phyloP scores from a whole-genome alignment of 37 sponge, comb jelly and placozoan species.

The Trichoplax adhaerens region DNA sequence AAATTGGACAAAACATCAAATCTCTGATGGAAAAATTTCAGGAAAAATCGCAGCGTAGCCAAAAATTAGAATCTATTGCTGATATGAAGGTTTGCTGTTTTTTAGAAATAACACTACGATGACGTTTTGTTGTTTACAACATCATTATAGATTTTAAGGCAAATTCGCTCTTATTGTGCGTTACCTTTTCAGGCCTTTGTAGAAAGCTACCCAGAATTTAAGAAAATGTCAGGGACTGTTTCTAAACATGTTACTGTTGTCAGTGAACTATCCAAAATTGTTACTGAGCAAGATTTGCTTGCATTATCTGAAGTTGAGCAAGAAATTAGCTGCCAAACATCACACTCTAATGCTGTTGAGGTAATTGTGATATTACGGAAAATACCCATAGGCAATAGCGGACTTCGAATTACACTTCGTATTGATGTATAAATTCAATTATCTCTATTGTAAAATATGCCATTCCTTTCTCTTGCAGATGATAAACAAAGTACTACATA shows the following conservation, averaged over 20 bases:
- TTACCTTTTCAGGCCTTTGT: slow-evolving; percentile 43
- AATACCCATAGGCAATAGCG: background rate
- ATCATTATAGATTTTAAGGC: background rate
- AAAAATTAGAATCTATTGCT: slow-evolving; percentile 73
- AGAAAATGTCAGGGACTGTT: slow-evolving; percentile 80
- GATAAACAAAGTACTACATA: slow-evolving; percentile 29
- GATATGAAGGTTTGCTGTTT: slow-evolving; percentile 73
- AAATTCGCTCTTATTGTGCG: background rate
- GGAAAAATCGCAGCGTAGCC: slow-evolving; percentile 45
- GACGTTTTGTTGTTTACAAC: background rate
- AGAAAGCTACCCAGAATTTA: slow-evolving; percentile 89
- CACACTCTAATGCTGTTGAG: slow-evolving; percentile 9
- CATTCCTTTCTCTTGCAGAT: slow-evolving; percentile 9
- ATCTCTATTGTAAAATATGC: no score
- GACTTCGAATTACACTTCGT: background rate
- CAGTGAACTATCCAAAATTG: slow-evolving; percentile 67
- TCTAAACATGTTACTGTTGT: slow-evolving; percentile 91
- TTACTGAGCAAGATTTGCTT: slow-evolving; percentile 50
- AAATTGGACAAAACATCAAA: slow-evolving; percentile 86
- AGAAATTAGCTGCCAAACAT: slow-evolving; percentile 45
- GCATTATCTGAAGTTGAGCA: slow-evolving; percentile 80
- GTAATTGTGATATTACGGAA: background rate
- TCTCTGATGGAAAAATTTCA: slow-evolving; percentile 71
- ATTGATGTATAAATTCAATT: no score
- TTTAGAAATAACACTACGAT: slow-evolving; percentile 2